Conservation (phyloP, 2,113 vertebrate species). For the Calonectris borealis region DNA sequence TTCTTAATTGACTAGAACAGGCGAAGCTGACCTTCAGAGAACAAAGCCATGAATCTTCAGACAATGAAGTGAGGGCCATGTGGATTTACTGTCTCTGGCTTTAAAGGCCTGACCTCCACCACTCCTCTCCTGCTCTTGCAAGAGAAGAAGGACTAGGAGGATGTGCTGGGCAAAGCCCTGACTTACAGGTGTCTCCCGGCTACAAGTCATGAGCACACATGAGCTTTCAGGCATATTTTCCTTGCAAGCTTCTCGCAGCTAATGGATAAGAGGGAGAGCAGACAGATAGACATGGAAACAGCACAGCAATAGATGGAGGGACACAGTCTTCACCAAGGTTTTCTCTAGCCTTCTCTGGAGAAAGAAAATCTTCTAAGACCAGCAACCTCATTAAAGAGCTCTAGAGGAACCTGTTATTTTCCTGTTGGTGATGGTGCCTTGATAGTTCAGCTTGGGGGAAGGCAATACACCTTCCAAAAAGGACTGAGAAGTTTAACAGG, state of each 20-base stretch:
- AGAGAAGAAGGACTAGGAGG: neutral
- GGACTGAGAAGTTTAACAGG: neutral
- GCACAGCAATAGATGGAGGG: neutral
- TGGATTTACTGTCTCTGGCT: slow-evolving; percentile 36
- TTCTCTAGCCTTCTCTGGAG: neutral
- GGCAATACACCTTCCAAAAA: neutral
- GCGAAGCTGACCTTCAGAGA: slow-evolving; percentile 55
- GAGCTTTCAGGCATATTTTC: neutral
- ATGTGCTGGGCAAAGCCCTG: neutral
- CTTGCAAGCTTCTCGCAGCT: neutral
- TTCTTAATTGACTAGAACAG: slow-evolving; percentile 63
- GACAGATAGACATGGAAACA: neutral
- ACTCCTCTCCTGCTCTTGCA: neutral
- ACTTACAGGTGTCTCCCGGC: neutral
- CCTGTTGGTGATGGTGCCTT: neutral
- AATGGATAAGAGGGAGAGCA: neutral
- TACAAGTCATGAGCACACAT: neutral
- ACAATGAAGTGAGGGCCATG: neutral
- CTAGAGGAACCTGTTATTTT: neutral
- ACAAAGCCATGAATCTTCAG: slow-evolving; percentile 56
- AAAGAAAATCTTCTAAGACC: neutral
- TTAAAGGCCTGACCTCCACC: neutral
- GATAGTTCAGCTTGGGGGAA: neutral
- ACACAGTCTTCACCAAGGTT: neutral
- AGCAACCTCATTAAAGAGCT: neutral